Evolutionary conservation across 2,888 invertebrate genomes (phyloP).

Genomic region (Melipona beecheii): DNA sequence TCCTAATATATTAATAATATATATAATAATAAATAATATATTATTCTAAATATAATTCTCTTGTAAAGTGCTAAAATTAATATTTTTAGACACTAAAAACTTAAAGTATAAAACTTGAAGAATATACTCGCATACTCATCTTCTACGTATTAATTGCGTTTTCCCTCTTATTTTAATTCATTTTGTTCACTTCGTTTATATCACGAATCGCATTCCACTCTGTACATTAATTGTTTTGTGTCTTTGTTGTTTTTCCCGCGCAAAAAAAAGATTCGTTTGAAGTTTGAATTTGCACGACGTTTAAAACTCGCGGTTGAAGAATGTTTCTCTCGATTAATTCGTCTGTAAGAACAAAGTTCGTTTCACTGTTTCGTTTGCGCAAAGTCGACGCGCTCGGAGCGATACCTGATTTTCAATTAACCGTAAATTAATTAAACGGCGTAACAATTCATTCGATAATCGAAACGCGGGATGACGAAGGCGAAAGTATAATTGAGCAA

Average conservation of each 20-base stretch:
- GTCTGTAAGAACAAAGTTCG: background rate
- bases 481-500: conserved; percentile 3
- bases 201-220: background rate
- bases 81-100: no score
- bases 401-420: conserved; percentile 10
- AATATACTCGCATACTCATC: no score
- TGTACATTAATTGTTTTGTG: background rate
- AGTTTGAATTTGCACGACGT: background rate
- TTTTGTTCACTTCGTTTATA: rapidly evolving
- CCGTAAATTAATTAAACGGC: conserved; percentile 5
- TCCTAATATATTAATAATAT: no score
- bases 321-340: conserved; percentile 30
- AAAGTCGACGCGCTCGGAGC: background rate
- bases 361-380: background rate
- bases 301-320: conserved; percentile 6
- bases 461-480: background rate
- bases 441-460: background rate
- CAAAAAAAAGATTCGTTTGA: background rate
- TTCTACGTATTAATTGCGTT: no score
- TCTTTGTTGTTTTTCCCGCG: background rate
- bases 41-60: no score
- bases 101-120: no score
- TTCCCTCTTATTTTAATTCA: background rate
- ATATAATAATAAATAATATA: no score
- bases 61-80: no score